phyloP scores from a whole-genome alignment of 2,888 invertebrate species.

The Geotrupes spiniger region DNA sequence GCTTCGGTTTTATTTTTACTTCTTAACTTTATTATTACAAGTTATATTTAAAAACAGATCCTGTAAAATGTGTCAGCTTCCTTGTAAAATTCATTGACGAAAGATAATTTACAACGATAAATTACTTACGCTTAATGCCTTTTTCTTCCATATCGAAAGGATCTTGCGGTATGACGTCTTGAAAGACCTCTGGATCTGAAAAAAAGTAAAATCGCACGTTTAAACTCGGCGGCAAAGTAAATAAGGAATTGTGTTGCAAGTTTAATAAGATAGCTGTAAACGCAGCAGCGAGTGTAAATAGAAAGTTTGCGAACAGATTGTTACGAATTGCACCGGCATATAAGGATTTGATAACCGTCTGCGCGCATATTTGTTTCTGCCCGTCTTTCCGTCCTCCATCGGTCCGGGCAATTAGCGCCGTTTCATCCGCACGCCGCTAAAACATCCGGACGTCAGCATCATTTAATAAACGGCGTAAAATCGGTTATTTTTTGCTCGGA shows the following conservation, averaged over 20 bases:
- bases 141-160: conserved; percentile 71
- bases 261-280: conserved; percentile 2
- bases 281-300: conserved; percentile 8
- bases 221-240: not conserved
- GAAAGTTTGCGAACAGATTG: conserved; percentile 16
- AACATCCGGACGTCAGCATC: not conserved
- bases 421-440: not conserved
- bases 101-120: too few species aligned
- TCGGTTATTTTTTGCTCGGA: conserved; percentile 3
- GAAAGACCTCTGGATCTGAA: conserved; percentile 71
- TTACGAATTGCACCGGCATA: conserved; percentile 9
- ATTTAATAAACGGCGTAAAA: conserved; percentile 1
- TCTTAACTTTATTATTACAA: too few species aligned
- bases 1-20: too few species aligned
- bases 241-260: conserved; percentile 7
- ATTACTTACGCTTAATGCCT: conserved; percentile 80
- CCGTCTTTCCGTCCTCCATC: not conserved
- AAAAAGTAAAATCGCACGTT: conserved; percentile 42
- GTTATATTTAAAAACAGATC: too few species aligned
- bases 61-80: too few species aligned
- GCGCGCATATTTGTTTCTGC: conserved; percentile 1
- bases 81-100: too few species aligned
- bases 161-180: conserved; percentile 67
- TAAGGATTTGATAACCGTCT: conserved; percentile 7
- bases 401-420: not conserved